These are phyloP conservation scores for Phoeniculus purpureus DNA, from an alignment of 2,797 vertebrate genomes.

Conservation along the genomic window DNA sequence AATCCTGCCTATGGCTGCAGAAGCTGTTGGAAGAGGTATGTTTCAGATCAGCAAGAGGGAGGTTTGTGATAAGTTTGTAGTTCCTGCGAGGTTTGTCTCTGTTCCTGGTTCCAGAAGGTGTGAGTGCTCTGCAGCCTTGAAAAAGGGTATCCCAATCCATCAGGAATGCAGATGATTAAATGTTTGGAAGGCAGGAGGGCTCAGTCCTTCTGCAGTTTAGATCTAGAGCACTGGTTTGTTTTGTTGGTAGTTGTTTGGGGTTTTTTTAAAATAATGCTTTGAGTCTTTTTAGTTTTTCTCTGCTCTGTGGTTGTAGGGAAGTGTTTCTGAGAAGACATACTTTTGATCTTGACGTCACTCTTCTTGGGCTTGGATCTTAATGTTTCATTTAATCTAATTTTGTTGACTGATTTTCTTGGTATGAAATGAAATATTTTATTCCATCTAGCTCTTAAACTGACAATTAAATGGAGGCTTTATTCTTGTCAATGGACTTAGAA, in stretches of 20 bases:
- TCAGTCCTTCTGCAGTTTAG: background rate
- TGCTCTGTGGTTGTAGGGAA: background rate
- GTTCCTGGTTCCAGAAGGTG: background rate
- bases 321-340: background rate
- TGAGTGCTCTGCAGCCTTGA: background rate
- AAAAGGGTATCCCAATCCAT: background rate
- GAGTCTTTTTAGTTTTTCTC: background rate
- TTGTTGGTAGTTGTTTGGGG: background rate
- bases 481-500: background rate
- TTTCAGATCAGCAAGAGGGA: background rate
- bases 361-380: background rate
- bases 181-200: background rate
- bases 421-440: background rate
- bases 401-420: background rate
- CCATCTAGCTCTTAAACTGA: background rate
- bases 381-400: slow-evolving; percentile 7
- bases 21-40: background rate
- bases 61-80: background rate
- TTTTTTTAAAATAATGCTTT: background rate
- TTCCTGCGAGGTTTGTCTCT: background rate
- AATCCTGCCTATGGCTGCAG: background rate
- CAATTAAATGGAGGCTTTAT: background rate
- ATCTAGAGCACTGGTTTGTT: background rate
- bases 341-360: background rate
- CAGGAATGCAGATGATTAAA: background rate